phyloP scores from a whole-genome alignment of 2,888 invertebrate genomes.

The Mimas tiliae region DNA sequence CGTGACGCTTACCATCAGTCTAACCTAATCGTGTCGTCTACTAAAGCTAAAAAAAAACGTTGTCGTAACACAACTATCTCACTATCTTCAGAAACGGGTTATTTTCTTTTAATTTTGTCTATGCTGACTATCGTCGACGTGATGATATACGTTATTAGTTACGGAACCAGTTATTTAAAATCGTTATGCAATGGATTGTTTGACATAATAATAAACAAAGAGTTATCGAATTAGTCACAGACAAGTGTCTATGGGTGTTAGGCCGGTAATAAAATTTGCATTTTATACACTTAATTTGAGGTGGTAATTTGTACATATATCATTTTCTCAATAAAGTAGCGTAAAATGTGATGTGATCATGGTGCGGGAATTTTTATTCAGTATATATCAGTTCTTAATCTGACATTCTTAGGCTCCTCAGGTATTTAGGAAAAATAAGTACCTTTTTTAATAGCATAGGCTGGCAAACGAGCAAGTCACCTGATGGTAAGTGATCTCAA shows the following conservation, averaged over 20 bases:
- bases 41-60: no score
- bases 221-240: constrained; percentile 2
- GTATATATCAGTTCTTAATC: not conserved
- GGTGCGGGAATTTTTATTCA: not conserved
- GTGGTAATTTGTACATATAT: not conserved
- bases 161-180: constrained; percentile 13
- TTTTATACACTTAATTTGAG: not conserved
- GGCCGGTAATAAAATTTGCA: constrained; percentile 8
- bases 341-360: not conserved
- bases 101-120: constrained; percentile 19
- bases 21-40: no score
- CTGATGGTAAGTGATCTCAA: no score
- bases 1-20: no score
- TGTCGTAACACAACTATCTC: constrained; percentile 44
- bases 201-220: constrained; percentile 10
- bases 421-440: no score
- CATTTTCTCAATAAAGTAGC: constrained; percentile 1
- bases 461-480: no score
- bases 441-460: no score
- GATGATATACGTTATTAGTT: constrained; percentile 1
- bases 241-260: constrained; percentile 11
- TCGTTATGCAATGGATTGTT: constrained; percentile 10
- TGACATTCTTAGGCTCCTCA: no score
- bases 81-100: constrained; percentile 22
- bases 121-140: not conserved